Percentiles rank a stretch among this genome's conserved stretches.
Evolutionary conservation across 2,888 invertebrate genomes (phyloP).

Genomic region (Chrysolina oricalcia): DNA sequence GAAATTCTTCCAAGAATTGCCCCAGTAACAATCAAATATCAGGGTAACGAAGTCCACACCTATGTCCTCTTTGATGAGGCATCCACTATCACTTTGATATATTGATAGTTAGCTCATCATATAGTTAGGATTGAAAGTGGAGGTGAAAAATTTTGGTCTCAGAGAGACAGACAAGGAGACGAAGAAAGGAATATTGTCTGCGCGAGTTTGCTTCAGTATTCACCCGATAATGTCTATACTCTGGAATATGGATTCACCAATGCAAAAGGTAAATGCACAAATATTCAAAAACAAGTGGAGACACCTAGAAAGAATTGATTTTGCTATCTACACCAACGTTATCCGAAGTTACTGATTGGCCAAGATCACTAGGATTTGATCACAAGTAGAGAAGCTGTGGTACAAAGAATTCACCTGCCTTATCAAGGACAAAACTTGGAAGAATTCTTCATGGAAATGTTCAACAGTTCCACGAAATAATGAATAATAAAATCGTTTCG

Average conservation of each 20-base stretch:
- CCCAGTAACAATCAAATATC: background rate
- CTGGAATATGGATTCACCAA: background rate
- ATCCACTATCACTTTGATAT: constrained; percentile 8
- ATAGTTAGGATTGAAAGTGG: background rate
- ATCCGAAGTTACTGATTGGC: too few relatives aligned
- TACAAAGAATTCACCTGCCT: background rate
- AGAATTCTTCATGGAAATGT: constrained; percentile 7
- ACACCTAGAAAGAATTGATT: too few relatives aligned
- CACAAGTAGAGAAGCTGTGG: background rate
- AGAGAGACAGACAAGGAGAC: background rate
- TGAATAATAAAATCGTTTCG: background rate
- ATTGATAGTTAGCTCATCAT: background rate
- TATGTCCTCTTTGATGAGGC: constrained; percentile 1
- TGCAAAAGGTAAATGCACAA: background rate
- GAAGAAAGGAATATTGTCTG: background rate
- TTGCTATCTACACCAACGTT: too few relatives aligned
- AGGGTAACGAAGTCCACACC: background rate
- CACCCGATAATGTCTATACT: background rate
- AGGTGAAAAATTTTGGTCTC: background rate
- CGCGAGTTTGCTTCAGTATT: background rate
- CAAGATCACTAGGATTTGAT: too few relatives aligned
- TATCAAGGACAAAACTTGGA: constrained; percentile 2
- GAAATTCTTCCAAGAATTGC: background rate
- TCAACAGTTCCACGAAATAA: constrained; percentile 8
- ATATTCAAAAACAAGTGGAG: too few relatives aligned